These are phyloP conservation scores for Odontomyia ornata DNA, from an alignment of 2,888 invertebrate genomes.

Conservation along the genomic window DNA sequence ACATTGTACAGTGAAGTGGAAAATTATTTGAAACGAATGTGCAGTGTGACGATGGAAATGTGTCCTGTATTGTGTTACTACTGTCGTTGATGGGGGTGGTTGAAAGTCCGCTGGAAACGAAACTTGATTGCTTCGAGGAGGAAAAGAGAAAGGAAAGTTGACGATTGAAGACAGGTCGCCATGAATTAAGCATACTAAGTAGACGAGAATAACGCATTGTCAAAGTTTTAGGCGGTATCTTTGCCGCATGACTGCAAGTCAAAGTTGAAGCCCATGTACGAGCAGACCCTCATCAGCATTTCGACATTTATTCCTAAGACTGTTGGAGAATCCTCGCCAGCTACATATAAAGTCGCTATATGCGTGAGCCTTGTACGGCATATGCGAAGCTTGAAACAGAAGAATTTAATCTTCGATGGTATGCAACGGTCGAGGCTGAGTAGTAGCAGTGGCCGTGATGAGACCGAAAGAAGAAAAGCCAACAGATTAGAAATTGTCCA, in stretches of 20 bases:
- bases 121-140: too few relatives aligned
- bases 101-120: too few relatives aligned
- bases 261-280: too few relatives aligned
- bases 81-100: not conserved
- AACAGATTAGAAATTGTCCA: slow-evolving; percentile 38
- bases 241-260: too few relatives aligned
- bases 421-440: slow-evolving; percentile 20
- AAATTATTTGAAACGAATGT: not conserved
- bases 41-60: not conserved
- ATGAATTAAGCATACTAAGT: too few relatives aligned
- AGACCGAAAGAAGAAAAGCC: slow-evolving; percentile 27
- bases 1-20: not conserved
- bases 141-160: too few relatives aligned
- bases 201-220: too few relatives aligned
- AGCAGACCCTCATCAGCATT: too few relatives aligned
- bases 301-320: too few relatives aligned
- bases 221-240: too few relatives aligned
- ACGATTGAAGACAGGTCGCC: too few relatives aligned
- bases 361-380: not conserved
- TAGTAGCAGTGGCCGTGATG: slow-evolving; percentile 11
- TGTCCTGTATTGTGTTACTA: not conserved
- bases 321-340: not conserved
- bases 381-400: slow-evolving; percentile 22
- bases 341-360: not conserved
- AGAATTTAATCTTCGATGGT: slow-evolving; percentile 44